Evolutionary conservation across 2,888 invertebrate genomes (phyloP).

Genomic region (Meteorus cinctellus): DNA sequence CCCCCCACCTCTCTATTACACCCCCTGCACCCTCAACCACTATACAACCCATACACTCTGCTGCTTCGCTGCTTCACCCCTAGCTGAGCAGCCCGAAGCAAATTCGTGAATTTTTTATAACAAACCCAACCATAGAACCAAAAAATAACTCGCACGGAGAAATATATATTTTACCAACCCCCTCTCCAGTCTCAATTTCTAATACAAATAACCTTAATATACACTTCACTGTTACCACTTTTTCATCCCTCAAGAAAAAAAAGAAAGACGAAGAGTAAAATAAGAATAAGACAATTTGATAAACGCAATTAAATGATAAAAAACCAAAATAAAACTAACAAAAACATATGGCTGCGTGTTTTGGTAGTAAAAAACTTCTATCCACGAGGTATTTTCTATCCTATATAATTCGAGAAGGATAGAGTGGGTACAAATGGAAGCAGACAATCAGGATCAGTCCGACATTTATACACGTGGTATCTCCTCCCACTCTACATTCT

Average conservation of each 20-base stretch:
- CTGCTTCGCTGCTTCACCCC: constrained; percentile 3
- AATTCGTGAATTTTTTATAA: constrained; percentile 40
- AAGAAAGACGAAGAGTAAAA: background rate
- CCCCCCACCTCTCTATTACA: background rate
- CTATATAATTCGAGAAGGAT: background rate
- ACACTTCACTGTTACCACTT: background rate
- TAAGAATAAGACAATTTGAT: background rate
- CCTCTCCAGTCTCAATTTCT: background rate
- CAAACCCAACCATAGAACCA: background rate
- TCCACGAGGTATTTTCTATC: constrained; percentile 25
- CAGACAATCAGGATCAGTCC: constrained; percentile 46
- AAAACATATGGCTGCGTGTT: constrained; percentile 14
- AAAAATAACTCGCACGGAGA: background rate
- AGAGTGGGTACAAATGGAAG: constrained; percentile 40
- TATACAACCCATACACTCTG: constrained; percentile 5
- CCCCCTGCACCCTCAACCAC: background rate
- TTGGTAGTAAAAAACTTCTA: background rate
- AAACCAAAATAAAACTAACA: background rate
- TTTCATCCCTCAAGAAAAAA: background rate
- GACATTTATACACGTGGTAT: constrained; percentile 35
- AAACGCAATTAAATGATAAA: background rate
- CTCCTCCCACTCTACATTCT: constrained; percentile 20
- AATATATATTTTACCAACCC: background rate
- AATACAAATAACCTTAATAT: background rate
- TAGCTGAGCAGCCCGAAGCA: constrained; percentile 37